A percentile compares a stretch with the other conserved stretches of the same genome.
These are phyloP conservation scores for Platerodrilus igneus DNA, from an alignment of 2,888 invertebrate species.

Conservation along the genomic window DNA sequence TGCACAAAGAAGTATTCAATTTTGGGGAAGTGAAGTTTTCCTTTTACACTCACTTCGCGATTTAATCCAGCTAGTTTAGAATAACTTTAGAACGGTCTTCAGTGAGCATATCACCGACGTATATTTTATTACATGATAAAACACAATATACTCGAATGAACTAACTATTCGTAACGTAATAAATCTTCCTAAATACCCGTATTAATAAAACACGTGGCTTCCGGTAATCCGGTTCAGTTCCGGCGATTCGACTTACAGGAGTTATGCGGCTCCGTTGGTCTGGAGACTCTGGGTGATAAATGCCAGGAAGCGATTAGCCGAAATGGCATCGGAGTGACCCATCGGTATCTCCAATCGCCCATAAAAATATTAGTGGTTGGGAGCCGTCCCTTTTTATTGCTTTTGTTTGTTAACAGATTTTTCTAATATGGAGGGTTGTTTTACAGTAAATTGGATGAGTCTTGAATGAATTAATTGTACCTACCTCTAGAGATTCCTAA, in stretches of 20 bases:
- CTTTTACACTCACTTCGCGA: no score
- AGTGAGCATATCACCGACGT: no score
- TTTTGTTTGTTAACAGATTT: no score
- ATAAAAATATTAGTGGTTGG: constrained; percentile 49
- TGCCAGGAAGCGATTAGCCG: constrained; percentile 46
- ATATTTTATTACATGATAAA: constrained; percentile 11
- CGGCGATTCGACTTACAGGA: constrained; percentile 32
- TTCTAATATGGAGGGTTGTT: no score
- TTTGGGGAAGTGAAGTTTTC: constrained; percentile 35
- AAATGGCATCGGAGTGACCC: constrained; percentile 42
- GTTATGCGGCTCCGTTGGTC: constrained; percentile 32
- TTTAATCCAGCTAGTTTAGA: no score
- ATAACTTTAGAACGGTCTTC: no score
- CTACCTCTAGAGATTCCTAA: no score
- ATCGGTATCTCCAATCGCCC: constrained; percentile 48
- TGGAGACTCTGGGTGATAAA: constrained; percentile 36
- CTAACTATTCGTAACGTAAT: constrained; percentile 27
- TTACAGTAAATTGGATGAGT: no score
- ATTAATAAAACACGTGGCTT: constrained; percentile 44
- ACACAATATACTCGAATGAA: no score
- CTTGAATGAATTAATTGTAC: no score
- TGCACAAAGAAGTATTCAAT: constrained; percentile 42
- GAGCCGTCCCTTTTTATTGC: constrained; percentile 44
- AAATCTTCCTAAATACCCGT: constrained; percentile 35
- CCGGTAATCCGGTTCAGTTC: constrained; percentile 38